Conservation (phyloP, 1,140 invertebrate genomes). For the Thaumetopoea pityocampa region DNA sequence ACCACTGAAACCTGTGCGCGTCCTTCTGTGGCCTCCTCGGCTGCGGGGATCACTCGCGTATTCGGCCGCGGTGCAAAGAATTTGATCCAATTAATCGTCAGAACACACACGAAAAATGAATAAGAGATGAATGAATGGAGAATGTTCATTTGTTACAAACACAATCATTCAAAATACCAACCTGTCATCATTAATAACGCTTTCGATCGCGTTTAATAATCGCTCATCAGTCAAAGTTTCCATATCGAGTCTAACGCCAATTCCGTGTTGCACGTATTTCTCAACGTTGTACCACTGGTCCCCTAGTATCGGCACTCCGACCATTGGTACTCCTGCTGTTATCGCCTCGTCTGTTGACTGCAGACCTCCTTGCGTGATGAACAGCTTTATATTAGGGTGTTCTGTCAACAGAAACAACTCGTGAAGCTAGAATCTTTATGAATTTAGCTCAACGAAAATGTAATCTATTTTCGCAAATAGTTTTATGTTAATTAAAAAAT, state of each 20-base stretch:
- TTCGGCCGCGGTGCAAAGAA: no score
- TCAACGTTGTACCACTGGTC: constrained; percentile 22
- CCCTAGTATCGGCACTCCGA: constrained; percentile 19
- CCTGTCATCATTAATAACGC: constrained; percentile 15
- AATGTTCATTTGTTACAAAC: no score
- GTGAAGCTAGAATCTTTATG: no score
- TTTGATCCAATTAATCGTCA: no score
- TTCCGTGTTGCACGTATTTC: constrained; percentile 15
- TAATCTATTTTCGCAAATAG: no score
- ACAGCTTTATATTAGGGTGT: constrained; percentile 21
- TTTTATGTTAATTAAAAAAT: background rate
- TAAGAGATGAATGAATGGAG: no score
- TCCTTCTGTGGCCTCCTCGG: no score
- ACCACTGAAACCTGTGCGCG: no score
- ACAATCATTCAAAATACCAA: constrained; percentile 5
- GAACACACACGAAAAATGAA: no score
- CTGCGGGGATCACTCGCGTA: no score
- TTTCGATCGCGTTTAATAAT: constrained; percentile 10
- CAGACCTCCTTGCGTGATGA: constrained; percentile 25
- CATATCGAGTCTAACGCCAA: constrained; percentile 13
- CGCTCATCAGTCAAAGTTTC: constrained; percentile 5
- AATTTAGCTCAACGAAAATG: background rate
- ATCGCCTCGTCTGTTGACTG: constrained; percentile 23
- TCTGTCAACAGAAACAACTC: constrained; percentile 4
- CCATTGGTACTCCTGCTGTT: constrained; percentile 18